These are phyloP conservation scores for Syngnathus acus DNA, from an alignment of 2,797 vertebrate species.

Conservation along the genomic window DNA sequence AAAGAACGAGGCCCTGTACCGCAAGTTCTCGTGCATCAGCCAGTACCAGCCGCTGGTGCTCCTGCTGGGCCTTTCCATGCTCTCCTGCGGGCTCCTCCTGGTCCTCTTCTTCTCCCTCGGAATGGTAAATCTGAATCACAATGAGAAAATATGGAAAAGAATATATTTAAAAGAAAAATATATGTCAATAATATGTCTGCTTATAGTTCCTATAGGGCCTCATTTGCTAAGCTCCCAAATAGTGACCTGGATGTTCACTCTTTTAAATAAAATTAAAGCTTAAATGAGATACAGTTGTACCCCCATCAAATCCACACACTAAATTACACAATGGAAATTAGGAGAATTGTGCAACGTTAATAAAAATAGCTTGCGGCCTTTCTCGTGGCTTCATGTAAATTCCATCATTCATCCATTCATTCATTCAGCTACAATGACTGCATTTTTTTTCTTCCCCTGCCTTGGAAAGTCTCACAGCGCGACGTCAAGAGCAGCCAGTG, in stretches of 20 bases:
- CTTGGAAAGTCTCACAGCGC: slow-evolving; percentile 39
- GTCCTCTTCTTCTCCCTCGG: slow-evolving; percentile 66
- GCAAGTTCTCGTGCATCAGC: slow-evolving; percentile 86
- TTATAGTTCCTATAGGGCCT: not conserved
- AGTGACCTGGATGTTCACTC: too few relatives aligned
- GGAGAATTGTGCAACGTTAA: too few relatives aligned
- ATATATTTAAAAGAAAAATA: too few relatives aligned
- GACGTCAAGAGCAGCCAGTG: slow-evolving; percentile 34
- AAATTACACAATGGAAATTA: too few relatives aligned
- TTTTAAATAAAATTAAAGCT: too few relatives aligned
- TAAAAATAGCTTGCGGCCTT: not conserved
- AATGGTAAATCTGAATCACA: slow-evolving; percentile 69
- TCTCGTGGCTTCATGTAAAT: not conserved
- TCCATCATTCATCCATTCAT: not conserved
- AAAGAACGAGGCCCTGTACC: slow-evolving; percentile 80
- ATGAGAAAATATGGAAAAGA: too few relatives aligned
- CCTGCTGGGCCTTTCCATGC: slow-evolving; percentile 78
- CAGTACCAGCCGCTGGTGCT: slow-evolving; percentile 86
- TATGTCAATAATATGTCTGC: not conserved
- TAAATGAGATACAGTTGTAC: too few relatives aligned
- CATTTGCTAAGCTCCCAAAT: not conserved
- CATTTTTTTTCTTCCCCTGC: slow-evolving; percentile 1
- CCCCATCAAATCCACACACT: too few relatives aligned
- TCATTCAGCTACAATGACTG: slow-evolving; percentile 16
- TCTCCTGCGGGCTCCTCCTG: slow-evolving; percentile 73